Evolutionary conservation across 2,888 invertebrate species (phyloP).

Genomic region (Dascillus cervinus): DNA sequence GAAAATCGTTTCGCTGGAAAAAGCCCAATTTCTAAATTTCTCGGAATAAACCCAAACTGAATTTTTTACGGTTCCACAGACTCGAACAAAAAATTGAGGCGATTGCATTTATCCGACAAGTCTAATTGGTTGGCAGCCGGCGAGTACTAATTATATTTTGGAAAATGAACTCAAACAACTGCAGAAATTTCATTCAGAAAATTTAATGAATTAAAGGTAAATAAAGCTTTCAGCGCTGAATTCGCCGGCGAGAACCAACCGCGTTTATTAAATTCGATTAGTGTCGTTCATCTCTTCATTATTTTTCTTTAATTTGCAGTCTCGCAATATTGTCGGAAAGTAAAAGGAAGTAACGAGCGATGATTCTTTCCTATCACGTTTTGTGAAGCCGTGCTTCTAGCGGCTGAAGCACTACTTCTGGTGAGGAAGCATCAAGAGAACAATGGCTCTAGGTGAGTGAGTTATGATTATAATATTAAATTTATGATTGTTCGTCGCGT

Average conservation of each 20-base stretch:
- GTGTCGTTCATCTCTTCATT: too few relatives aligned
- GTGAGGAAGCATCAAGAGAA: constrained; percentile 20
- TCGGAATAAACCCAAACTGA: constrained; percentile 6
- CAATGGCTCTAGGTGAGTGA: constrained; percentile 39
- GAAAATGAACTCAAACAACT: constrained; percentile 14
- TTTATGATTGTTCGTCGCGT: constrained; percentile 22
- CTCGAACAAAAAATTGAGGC: constrained; percentile 1
- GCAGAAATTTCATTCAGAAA: constrained; percentile 21
- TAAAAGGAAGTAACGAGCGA: constrained; percentile 16
- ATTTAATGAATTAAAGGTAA: constrained; percentile 13
- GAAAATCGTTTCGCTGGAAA: too few relatives aligned
- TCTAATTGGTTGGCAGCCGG: constrained; percentile 16
- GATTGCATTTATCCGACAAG: too few relatives aligned
- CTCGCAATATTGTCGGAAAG: too few relatives aligned
- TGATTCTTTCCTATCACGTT: constrained; percentile 23
- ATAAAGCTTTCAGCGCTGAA: too few relatives aligned
- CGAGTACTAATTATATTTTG: constrained; percentile 23
- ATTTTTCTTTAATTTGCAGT: too few relatives aligned
- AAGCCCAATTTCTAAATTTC: too few relatives aligned
- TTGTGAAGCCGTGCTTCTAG: constrained; percentile 12
- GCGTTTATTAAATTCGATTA: too few relatives aligned
- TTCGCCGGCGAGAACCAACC: constrained; percentile 1
- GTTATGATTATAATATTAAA: constrained; percentile 32
- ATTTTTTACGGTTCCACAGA: too few relatives aligned
- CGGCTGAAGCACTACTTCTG: constrained; percentile 13